Base-by-base conservation (phyloP, 2,113 vertebrate species). In the Stercorarius parasiticus region DNA sequence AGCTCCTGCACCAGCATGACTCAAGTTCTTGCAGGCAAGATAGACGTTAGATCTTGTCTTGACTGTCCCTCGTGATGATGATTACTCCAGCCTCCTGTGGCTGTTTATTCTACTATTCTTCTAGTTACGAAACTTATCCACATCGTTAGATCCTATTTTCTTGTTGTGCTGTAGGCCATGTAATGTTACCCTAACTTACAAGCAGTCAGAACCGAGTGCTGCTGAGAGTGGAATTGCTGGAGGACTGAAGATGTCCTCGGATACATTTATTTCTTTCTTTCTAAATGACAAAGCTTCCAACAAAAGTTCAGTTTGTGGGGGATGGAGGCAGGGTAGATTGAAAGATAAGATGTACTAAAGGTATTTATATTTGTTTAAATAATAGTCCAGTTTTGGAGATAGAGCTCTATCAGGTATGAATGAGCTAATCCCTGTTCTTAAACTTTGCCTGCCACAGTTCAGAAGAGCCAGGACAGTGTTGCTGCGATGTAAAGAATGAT, bases 331-430 rank as follows among this genome's bases (percentile, higher is more conserved):
- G 88, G 82, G 53, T 8, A 70, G 94, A 86, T 62, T 47, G 78
- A 26, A 88, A 95, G 94, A 97, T 95, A 97, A 96, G 84, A 94
- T 62, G 71, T 43, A 61, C 89, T 74, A 32, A 64, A 94, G 89
- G 95, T 95, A 95, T 93, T 96, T 94, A 80, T 96, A 94, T 94
- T 82, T 95, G 88, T 95, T 96, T 97, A 94, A 97, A 95, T 93
- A 86, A 89, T 80, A 77, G 82, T 91, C 73, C 78, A 36, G 82
- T 95, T 96, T 89, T 87, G 89, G 84, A 94, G 95, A 53, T 18
- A 77, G 94, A 90, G 91, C 77, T 74, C 55, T 56, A 27, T 5
- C 94, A 87, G 95, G 81, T 78, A 83, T 23, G 78, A 62, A 36
- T 38, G 38, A 87, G 74, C 93, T 96, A 95, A 97, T 95, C 91